Evolutionary conservation across 2,113 vertebrate genomes (phyloP).

Genomic region (Vidua macroura): DNA sequence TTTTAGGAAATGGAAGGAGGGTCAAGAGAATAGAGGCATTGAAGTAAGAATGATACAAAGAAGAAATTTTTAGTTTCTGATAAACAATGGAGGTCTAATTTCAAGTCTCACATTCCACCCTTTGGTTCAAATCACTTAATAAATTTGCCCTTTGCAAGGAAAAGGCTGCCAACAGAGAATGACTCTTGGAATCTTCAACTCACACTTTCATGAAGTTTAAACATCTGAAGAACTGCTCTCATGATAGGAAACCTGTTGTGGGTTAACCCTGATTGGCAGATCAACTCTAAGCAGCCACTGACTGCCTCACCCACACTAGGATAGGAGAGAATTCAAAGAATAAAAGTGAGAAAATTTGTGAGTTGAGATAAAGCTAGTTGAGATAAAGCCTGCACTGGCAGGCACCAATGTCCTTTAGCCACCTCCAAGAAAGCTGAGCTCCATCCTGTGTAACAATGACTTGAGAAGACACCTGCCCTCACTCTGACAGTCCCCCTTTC

Average conservation of each 20-base stretch:
- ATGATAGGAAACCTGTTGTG: background rate
- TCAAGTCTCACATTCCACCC: background rate
- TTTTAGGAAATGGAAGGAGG: background rate
- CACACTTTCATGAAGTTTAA: background rate
- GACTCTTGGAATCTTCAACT: background rate
- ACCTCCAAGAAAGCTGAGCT: background rate
- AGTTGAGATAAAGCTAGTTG: background rate
- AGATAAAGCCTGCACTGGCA: background rate
- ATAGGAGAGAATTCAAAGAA: background rate
- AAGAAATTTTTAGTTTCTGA: background rate
- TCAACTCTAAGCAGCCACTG: background rate
- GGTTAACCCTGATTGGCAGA: background rate
- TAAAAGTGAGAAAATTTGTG: background rate
- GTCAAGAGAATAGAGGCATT: background rate
- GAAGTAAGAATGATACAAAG: background rate
- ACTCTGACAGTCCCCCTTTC: fast-evolving
- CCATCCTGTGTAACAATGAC: fast-evolving
- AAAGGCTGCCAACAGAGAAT: background rate
- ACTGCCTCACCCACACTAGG: background rate
- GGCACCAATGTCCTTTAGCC: background rate
- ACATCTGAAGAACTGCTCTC: background rate
- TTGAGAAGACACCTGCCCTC: background rate
- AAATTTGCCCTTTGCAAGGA: background rate
- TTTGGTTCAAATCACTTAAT: background rate
- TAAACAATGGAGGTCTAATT: background rate